A percentile compares a stretch with the other conserved stretches of the same genome.
Conservation (phyloP, 2,113 vertebrate genomes). For the Hippopotamus amphibius region DNA sequence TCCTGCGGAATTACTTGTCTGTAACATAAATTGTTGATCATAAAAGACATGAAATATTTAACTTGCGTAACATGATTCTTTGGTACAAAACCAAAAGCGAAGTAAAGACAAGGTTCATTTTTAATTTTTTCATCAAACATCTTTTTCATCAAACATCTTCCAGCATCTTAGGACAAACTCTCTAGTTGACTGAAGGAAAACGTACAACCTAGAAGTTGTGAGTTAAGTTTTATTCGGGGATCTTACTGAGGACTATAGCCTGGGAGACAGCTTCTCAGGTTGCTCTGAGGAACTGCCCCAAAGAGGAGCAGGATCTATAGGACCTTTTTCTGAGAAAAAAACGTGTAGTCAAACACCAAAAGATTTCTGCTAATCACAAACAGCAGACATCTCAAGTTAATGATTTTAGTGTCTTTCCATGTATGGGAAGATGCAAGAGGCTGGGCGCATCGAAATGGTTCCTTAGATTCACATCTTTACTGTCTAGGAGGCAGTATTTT, state of each 20-base stretch:
- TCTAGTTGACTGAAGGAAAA: not conserved
- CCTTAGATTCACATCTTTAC: not conserved
- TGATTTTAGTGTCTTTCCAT: not conserved
- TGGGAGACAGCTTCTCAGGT: not conserved
- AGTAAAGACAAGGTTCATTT: not conserved
- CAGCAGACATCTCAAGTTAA: not conserved
- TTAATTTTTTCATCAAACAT: not conserved
- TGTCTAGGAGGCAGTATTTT: no score
- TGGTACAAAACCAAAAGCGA: not conserved
- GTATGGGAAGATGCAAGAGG: not conserved
- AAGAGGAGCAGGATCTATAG: not conserved
- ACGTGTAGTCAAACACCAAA: not conserved
- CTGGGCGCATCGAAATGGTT: no score
- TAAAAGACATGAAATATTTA: not conserved
- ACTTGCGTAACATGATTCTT: not conserved
- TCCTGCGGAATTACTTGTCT: not conserved
- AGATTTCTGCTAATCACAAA: not conserved
- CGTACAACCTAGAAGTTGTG: not conserved
- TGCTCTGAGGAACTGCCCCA: not conserved
- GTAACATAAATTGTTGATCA: not conserved
- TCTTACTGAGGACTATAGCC: not conserved
- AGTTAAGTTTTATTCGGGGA: not conserved
- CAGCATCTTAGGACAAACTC: no score
- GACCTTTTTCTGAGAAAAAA: not conserved
- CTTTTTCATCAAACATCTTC: not conserved